Evolutionary conservation across 2,888 invertebrate genomes (phyloP), one percentile per base, ranked within the genome.

Genomic region (Trisateles emortualis): DNA sequence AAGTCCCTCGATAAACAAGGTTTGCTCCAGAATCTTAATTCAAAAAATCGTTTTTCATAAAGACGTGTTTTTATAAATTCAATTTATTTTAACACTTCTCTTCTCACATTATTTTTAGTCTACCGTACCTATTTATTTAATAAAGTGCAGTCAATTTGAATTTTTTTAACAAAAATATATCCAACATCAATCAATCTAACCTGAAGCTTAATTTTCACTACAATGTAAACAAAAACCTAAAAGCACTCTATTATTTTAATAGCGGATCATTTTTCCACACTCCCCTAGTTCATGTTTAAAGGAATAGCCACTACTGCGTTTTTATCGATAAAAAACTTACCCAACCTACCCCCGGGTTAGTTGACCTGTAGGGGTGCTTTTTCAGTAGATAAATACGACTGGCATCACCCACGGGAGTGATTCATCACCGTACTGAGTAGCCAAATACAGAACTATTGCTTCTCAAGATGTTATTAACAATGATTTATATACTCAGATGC

Each of bases 371-470:
- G 58, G 47, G 52, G 35, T 55, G 52, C 54, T 66, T 72, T 64
- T 69, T 64, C 55, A 52, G 54, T 48, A 42, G 57, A 63, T 72
- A 69, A 66, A 61, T 61, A 56, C 59, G 66, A 56, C 41, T 58
- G 29, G 59, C 14, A 70, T 52, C 56, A 39, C 70, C 59, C 73
- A 22, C 22, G 73, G 55, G 70, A 56, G 73, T 52, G 54, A 71
- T 86, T 77, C 77, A 78, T 86, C 85, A 81, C 78, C 45, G 42
- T 39, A 36, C 52, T 69, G 64, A 55, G 64, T 66, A 72, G 68
- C 60, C 54, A 24, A 54, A 50, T 54, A 59, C 42, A 52, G 52
- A 52, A 52, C 40, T 59, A 61, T 56, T 59, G 47, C 57, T 42
- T 64, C 52, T 55, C 46, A 64, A 72, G 64, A 46, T 42, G 43